Conservation (phyloP, 2,113 vertebrate species). For the Oxyura jamaicensis region DNA sequence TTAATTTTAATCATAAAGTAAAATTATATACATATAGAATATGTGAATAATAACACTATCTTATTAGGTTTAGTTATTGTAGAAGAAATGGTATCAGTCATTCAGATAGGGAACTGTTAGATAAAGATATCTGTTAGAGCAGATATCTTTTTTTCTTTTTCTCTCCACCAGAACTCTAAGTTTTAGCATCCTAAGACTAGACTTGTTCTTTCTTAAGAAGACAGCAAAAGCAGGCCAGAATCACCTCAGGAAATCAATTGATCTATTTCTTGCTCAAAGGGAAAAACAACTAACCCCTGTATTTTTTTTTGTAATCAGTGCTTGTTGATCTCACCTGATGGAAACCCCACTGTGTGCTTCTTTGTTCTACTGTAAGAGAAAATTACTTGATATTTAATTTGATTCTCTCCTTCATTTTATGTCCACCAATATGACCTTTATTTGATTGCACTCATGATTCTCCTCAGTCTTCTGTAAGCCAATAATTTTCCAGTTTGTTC, state of each 20-base stretch:
- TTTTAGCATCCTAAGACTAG: not conserved
- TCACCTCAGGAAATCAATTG: not conserved
- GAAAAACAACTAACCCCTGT: not conserved
- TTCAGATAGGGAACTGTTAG: not conserved
- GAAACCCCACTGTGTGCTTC: not conserved
- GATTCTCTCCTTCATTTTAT: not conserved
- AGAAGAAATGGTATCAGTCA: not conserved
- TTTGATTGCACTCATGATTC: not conserved
- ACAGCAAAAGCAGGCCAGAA: not conserved
- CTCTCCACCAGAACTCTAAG: not conserved
- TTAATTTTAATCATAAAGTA: constrained; percentile 42
- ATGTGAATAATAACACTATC: constrained; percentile 30
- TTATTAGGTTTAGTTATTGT: constrained; percentile 24
- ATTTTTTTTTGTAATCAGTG: fast-evolving
- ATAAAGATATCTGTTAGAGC: not conserved
- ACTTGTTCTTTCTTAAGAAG: not conserved
- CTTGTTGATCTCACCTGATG: not conserved
- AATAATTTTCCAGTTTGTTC: not conserved
- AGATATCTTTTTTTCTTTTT: not conserved
- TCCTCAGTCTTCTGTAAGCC: not conserved
- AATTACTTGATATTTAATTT: not conserved
- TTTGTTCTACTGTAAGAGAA: not conserved
- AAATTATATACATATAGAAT: not conserved
- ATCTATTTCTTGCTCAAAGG: not conserved
- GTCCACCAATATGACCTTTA: not conserved